Conservation (phyloP, 1,140 invertebrate genomes). For the Ceratoteleas bidentatus region DNA sequence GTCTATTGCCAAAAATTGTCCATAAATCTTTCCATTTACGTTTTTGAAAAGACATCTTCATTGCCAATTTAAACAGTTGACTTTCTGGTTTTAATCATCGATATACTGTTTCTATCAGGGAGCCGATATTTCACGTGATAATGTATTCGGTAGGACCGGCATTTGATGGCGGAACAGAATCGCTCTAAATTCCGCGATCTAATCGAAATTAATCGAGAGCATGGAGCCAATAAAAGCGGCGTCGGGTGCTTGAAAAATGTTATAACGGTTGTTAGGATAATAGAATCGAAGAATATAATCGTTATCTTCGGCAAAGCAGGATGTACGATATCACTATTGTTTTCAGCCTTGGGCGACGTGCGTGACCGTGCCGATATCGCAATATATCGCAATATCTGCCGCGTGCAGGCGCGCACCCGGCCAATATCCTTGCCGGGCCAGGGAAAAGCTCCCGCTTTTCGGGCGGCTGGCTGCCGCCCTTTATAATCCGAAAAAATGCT, state of each 20-base stretch:
- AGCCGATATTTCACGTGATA: no score
- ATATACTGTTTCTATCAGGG: no score
- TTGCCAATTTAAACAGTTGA: no score
- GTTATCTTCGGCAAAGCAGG: conserved; percentile 47
- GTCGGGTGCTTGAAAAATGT: conserved; percentile 19
- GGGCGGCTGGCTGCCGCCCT: conserved; percentile 52
- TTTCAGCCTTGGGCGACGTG: conserved; percentile 53
- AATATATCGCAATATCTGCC: conserved; percentile 67
- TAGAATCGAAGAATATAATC: conserved; percentile 41
- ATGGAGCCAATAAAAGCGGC: conserved; percentile 4
- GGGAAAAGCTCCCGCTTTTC: conserved; percentile 58
- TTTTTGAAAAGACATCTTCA: no score
- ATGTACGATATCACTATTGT: conserved; percentile 57
- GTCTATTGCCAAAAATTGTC: no score
- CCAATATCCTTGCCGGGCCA: conserved; percentile 59
- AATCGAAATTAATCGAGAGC: neutral
- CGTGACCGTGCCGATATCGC: conserved; percentile 58
- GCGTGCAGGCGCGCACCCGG: conserved; percentile 47
- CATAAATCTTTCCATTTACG: no score
- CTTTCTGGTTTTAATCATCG: no score
- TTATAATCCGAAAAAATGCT: conserved; percentile 72
- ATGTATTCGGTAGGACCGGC: no score
- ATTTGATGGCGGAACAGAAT: no score
- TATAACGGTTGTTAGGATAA: conserved; percentile 38
- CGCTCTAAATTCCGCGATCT: no score